Evolutionary conservation across 2,797 vertebrate species (phyloP), one percentile per base, ranked within the genome.

Genomic region (Lepus townsendii): DNA sequence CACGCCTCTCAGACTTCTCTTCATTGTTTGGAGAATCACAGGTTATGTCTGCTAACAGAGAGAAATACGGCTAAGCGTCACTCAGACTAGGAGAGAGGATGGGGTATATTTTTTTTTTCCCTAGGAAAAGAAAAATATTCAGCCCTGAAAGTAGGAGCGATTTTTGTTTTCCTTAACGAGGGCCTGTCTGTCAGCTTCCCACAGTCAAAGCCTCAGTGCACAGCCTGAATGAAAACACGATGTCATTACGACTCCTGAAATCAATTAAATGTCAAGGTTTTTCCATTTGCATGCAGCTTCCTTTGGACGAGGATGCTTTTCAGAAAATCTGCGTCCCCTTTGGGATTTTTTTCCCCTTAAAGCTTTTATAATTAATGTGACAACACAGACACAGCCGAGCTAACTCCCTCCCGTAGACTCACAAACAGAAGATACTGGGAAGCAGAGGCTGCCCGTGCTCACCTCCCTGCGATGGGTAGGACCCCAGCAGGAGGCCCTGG

Each of bases 251-350:
- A 77, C 86, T 35, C 19, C 27, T 38, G 38, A 88, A 54, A 96
- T 93, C 90, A 83, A 68, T 52, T 65, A 77, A 86, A 88, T 60
- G 83, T 90, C 88, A 89, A 91, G 91, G 91, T 72, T 87, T 82
- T 79, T 42, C 90, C 72, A 91, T 84, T 71, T 38, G 35, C 4
- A 27, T 47, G n/a, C n/a, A 13, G 88, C 68, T 82, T 92, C 72
- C 77, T 93, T 65, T 24, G 83, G 62, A 91, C 50, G 80, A 87
- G 89, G 84, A 72, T 10, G 47, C 60, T 52, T 95, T 96, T 50
- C 88, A 91, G 86, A 95, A 95, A 62, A 88, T 91, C 92, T 93
- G 66, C 66, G 32, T 91, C 93, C 79, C 91, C 80, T 42, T 83
- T 7, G 52, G 76, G 62, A 20, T 8, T 62, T 93, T 73, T 80